Evolutionary conservation across 2,888 invertebrate species (phyloP).

Genomic region (Plebejus anna): DNA sequence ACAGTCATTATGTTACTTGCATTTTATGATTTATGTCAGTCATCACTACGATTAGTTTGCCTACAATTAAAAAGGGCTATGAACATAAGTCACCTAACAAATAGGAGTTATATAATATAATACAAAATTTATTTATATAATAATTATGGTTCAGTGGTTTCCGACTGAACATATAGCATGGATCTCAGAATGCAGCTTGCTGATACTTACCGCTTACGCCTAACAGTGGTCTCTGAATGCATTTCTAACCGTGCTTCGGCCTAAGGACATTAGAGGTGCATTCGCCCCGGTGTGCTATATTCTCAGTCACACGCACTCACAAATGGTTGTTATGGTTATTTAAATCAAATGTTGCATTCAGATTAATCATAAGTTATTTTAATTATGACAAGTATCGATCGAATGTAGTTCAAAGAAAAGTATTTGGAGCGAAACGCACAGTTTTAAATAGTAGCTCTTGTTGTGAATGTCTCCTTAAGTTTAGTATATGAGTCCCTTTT

Average conservation of each 20-base stretch:
- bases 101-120: slow-evolving; percentile 44
- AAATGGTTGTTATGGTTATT: slow-evolving; percentile 74
- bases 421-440: slow-evolving; percentile 76
- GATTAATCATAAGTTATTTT: slow-evolving; percentile 69
- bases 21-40: slow-evolving; percentile 61
- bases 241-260: slow-evolving; percentile 41
- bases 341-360: slow-evolving; percentile 74
- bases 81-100: slow-evolving; percentile 57
- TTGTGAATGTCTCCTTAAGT: slow-evolving; percentile 58
- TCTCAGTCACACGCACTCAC: slow-evolving; percentile 68
- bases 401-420: slow-evolving; percentile 72
- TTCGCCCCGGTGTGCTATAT: slow-evolving; percentile 66
- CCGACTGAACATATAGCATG: slow-evolving; percentile 75
- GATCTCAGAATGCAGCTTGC: slow-evolving; percentile 78
- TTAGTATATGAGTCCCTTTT: slow-evolving; percentile 48
- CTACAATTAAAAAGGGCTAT: slow-evolving; percentile 64
- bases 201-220: slow-evolving; percentile 54
- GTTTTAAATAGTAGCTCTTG: slow-evolving; percentile 59
- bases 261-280: slow-evolving; percentile 45
- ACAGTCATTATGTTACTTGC: slow-evolving; percentile 51
- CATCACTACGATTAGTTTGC: slow-evolving; percentile 52
- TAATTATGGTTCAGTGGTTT: slow-evolving; percentile 71
- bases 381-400: slow-evolving; percentile 69
- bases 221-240: slow-evolving; percentile 53
- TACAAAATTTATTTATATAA: slow-evolving; percentile 65